These are phyloP conservation scores for Falco berigora DNA, from an alignment of 2,797 vertebrate genomes.

Conservation along the genomic window DNA sequence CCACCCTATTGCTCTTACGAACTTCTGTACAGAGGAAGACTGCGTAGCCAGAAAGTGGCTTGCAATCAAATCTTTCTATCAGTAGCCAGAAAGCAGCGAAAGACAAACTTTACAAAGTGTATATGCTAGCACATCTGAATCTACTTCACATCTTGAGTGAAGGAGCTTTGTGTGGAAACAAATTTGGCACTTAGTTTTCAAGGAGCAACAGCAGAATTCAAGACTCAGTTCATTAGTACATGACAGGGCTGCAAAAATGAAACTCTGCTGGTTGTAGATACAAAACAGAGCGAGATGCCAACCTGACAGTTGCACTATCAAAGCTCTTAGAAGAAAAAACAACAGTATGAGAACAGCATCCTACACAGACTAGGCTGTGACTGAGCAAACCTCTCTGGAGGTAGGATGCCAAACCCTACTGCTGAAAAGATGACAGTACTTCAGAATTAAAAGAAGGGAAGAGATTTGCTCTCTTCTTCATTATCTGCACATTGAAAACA, in stretches of 20 bases:
- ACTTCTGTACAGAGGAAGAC: not conserved
- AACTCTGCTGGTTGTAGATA: constrained; percentile 46
- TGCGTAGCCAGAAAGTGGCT: not conserved
- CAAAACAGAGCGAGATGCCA: constrained; percentile 42
- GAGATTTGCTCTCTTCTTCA: not conserved
- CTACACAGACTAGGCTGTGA: constrained; percentile 56
- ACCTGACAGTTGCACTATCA: constrained; percentile 34
- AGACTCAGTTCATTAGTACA: constrained; percentile 57
- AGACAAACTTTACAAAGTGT: not conserved
- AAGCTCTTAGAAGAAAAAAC: constrained; percentile 45
- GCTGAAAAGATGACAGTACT: constrained; percentile 26
- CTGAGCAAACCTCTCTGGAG: constrained; percentile 48
- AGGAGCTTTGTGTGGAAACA: constrained; percentile 57
- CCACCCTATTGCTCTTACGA: not conserved
- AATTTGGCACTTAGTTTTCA: constrained; percentile 52
- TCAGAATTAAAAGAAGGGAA: not conserved
- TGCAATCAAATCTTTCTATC: not conserved
- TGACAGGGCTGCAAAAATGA: constrained; percentile 49
- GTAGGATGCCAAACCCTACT: constrained; percentile 33
- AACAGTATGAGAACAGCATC: constrained; percentile 45
- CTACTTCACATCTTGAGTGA: constrained; percentile 55
- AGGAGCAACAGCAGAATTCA: constrained; percentile 50
- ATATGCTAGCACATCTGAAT: constrained; percentile 49
- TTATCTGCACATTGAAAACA: not conserved
- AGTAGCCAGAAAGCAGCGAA: not conserved